These are phyloP conservation scores for Axea sp. DNA, from an alignment of 2,888 invertebrate genomes.

Conservation along the genomic window DNA sequence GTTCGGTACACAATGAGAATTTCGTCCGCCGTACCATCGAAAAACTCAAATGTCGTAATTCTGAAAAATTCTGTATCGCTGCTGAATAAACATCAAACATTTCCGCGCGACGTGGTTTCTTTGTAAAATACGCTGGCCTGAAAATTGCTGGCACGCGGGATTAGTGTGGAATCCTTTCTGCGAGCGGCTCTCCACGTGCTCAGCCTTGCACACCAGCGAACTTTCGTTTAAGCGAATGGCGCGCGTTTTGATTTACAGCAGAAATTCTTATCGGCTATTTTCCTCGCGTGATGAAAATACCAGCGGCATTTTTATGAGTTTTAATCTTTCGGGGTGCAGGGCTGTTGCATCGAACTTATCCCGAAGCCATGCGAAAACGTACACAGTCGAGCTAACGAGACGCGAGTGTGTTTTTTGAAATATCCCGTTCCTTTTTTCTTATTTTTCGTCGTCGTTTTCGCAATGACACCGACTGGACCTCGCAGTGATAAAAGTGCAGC, in stretches of 20 bases:
- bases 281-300: conserved; percentile 41
- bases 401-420: conserved; percentile 4
- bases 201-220: conserved; percentile 69
- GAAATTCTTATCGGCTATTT: conserved; percentile 68
- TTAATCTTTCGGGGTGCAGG: conserved; percentile 16
- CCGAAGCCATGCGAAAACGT: conserved; percentile 11
- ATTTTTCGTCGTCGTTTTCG: background rate
- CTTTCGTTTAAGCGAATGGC: conserved; percentile 72
- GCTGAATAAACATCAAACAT: conserved; percentile 32
- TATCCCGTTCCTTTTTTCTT: conserved; percentile 2
- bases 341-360: conserved; percentile 22
- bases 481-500: conserved; percentile 45
- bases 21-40: too few species aligned
- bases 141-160: conserved; percentile 14
- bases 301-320: conserved; percentile 47
- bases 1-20: too few species aligned
- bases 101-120: conserved; percentile 8
- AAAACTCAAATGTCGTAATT: too few species aligned
- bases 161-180: conserved; percentile 59
- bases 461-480: conserved; percentile 12
- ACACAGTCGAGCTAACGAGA: conserved; percentile 30
- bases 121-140: background rate
- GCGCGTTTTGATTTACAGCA: conserved; percentile 71
- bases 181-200: conserved; percentile 58
- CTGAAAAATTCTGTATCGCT: too few species aligned